Evolutionary conservation across 1,140 invertebrate species (phyloP).

Genomic region (Drosophila navojoa): DNA sequence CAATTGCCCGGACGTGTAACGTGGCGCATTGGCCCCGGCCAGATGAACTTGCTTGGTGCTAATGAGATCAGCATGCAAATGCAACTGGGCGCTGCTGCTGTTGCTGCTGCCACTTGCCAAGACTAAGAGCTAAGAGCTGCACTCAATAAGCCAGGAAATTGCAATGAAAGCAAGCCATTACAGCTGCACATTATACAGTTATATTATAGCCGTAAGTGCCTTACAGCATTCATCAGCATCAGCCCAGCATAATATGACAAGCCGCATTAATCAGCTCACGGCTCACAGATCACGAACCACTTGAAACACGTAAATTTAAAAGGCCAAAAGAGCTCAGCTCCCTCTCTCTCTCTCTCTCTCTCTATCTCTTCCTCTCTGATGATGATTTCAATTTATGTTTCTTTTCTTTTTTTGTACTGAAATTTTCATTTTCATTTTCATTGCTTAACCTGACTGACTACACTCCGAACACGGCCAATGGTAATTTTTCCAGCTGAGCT

Average conservation of each 20-base stretch:
- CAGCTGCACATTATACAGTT: slow-evolving; percentile 47
- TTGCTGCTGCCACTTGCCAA: slow-evolving; percentile 2
- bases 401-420: background rate
- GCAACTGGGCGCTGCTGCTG: background rate
- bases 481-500: slow-evolving; percentile 51
- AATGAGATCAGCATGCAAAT: slow-evolving; percentile 81
- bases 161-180: slow-evolving; percentile 75
- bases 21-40: slow-evolving; percentile 17
- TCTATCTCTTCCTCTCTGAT: background rate
- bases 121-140: slow-evolving; percentile 36
- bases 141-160: slow-evolving; percentile 65
- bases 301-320: slow-evolving; percentile 23
- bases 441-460: slow-evolving; percentile 3
- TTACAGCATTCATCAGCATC: slow-evolving; percentile 61
- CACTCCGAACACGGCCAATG: slow-evolving; percentile 24
- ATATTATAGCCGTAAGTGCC: slow-evolving; percentile 42
- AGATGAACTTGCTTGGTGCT: slow-evolving; percentile 77
- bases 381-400: slow-evolving; percentile 41
- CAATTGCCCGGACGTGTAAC: slow-evolving; percentile 33
- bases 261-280: slow-evolving; percentile 67
- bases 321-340: slow-evolving; percentile 17
- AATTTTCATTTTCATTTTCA: slow-evolving; percentile 6
- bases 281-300: slow-evolving; percentile 30
- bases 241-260: slow-evolving; percentile 66
- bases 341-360: background rate